Evolutionary conservation across 2,113 vertebrate genomes (phyloP).

Genomic region (Murina feae): DNA sequence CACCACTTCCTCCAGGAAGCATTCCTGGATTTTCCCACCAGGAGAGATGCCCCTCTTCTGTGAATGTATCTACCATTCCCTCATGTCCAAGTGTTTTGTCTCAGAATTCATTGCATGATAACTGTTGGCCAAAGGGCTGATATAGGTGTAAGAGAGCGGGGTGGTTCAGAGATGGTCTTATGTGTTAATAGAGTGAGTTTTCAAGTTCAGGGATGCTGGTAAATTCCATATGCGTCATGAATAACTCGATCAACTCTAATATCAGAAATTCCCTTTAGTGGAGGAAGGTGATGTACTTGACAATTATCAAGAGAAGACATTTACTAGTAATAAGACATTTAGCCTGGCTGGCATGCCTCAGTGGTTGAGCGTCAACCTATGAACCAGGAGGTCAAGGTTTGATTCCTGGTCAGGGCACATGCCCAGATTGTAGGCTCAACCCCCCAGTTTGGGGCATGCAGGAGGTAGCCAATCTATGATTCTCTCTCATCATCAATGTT

Average conservation of each 20-base stretch:
- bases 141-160: neutral
- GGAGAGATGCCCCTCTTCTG: neutral
- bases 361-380: too few relatives aligned
- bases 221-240: neutral
- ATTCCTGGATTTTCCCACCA: neutral
- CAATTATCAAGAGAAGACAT: neutral
- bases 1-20: neutral
- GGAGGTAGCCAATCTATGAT: too few relatives aligned
- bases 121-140: neutral
- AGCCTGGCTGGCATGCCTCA: too few relatives aligned
- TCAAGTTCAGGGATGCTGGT: neutral
- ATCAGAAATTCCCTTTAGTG: neutral
- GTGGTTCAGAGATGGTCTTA: neutral
- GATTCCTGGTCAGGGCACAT: too few relatives aligned
- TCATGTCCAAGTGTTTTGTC: neutral
- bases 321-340: too few relatives aligned
- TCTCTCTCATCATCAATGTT: too few relatives aligned
- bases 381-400: too few relatives aligned
- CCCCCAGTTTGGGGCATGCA: too few relatives aligned
- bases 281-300: neutral
- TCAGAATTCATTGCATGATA: neutral
- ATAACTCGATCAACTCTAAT: neutral
- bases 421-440: too few relatives aligned
- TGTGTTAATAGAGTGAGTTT: neutral
- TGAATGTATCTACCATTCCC: neutral